phyloP scores from a whole-genome alignment of 1,140 invertebrate genomes.

The Sipha flava region DNA sequence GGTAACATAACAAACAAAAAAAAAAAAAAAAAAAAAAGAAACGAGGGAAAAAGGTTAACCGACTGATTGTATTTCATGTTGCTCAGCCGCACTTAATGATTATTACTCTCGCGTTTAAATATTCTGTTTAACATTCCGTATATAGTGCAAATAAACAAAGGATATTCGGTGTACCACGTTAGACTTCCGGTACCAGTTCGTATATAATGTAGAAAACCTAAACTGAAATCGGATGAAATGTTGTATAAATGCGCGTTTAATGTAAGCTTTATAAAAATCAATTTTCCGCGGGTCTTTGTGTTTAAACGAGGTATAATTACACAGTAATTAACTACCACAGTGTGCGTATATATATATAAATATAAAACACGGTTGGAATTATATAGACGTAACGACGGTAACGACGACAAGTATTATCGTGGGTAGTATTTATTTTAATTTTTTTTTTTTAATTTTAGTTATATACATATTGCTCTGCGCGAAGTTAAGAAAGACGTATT shows the following conservation, averaged over 20 bases:
- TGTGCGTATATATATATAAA: no score
- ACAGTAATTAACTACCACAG: no score
- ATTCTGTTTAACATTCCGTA: background rate
- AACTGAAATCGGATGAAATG: no score
- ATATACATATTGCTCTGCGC: no score
- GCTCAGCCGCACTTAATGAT: background rate
- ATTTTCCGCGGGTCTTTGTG: no score
- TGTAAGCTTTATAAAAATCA: no score
- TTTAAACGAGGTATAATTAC: no score
- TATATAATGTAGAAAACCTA: no score
- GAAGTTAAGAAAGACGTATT: background rate
- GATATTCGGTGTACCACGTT: background rate
- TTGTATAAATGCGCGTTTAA: no score
- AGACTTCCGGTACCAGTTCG: background rate
- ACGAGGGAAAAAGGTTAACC: background rate
- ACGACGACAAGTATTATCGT: background rate
- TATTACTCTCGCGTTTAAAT: conserved; percentile 2
- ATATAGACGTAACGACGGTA: background rate
- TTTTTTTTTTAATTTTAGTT: background rate
- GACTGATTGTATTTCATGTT: background rate
- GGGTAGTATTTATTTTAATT: background rate
- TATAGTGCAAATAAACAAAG: background rate
- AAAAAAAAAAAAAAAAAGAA: no score
- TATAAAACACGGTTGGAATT: no score
- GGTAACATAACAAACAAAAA: background rate